Percentiles rank a stretch among this genome's conserved stretches.
Evolutionary conservation across 2,888 invertebrate genomes (phyloP).

Genomic region (Epistrophe grossulariae): DNA sequence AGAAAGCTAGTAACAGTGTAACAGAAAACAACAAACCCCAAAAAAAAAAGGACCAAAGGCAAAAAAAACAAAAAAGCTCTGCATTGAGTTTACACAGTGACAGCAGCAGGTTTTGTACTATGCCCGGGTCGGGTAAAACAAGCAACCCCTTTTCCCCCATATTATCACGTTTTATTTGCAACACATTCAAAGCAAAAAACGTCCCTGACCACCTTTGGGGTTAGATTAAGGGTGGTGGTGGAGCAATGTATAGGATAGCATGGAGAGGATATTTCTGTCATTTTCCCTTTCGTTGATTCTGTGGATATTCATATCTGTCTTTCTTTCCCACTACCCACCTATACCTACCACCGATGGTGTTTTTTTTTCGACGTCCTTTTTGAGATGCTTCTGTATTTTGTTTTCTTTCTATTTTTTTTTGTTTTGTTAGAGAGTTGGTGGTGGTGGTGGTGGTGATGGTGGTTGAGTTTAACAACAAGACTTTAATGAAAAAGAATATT

Average conservation of each 20-base stretch:
- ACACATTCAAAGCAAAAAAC: slow-evolving; percentile 64
- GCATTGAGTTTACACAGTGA: slow-evolving; percentile 53
- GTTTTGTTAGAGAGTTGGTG: slow-evolving; percentile 23
- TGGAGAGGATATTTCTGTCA: slow-evolving; percentile 30
- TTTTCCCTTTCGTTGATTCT: slow-evolving; percentile 36
- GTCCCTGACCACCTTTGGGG: slow-evolving; percentile 73
- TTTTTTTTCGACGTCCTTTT: slow-evolving; percentile 10
- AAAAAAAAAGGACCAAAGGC: background rate
- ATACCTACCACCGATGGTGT: too few relatives aligned
- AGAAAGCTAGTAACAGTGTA: background rate
- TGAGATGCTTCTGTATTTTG: slow-evolving; percentile 37
- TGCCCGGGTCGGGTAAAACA: background rate
- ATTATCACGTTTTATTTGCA: slow-evolving; percentile 66
- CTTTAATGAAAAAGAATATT: slow-evolving; percentile 62
- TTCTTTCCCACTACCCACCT: background rate
- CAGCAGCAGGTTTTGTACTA: slow-evolving; percentile 2
- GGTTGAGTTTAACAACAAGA: slow-evolving; percentile 58
- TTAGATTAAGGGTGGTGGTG: slow-evolving; percentile 20
- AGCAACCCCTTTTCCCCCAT: slow-evolving; percentile 16
- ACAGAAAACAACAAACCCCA: background rate
- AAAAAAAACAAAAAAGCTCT: slow-evolving; percentile 41
- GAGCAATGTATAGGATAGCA: background rate
- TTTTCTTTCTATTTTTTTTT: background rate
- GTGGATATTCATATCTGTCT: slow-evolving; percentile 46
- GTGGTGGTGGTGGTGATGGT: background rate